phyloP scores from a whole-genome alignment of 2,888 invertebrate species.

The Phytoseiulus persimilis region DNA sequence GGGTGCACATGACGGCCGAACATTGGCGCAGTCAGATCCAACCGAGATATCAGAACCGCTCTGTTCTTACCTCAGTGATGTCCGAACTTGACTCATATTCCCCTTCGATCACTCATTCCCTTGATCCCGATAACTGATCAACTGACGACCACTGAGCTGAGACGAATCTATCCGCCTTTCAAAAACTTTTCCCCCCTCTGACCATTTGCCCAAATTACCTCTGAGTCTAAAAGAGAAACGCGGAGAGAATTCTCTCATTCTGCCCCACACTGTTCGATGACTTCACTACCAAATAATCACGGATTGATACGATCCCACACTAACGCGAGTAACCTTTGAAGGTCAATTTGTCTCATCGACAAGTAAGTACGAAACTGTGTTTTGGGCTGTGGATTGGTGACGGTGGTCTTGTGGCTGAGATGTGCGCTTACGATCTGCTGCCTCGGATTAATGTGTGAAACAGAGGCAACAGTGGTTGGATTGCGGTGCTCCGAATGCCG shows the following conservation, averaged over 20 bases:
- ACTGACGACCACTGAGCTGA: too few relatives aligned
- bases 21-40: too few relatives aligned
- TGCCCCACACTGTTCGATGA: background rate
- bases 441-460: background rate
- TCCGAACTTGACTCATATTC: too few relatives aligned
- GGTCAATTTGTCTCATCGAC: slow-evolving; percentile 36
- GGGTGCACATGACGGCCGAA: too few relatives aligned
- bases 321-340: slow-evolving; percentile 21
- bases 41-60: too few relatives aligned
- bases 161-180: too few relatives aligned
- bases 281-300: background rate
- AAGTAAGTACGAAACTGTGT: slow-evolving; percentile 26
- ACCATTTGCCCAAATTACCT: too few relatives aligned
- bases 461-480: background rate
- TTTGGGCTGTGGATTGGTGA: background rate
- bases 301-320: background rate
- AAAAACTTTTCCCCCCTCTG: too few relatives aligned
- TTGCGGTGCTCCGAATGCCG: background rate
- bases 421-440: background rate
- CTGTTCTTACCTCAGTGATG: too few relatives aligned
- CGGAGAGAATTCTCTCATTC: background rate
- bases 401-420: background rate
- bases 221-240: too few relatives aligned
- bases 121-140: too few relatives aligned
- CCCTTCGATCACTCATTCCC: too few relatives aligned